phyloP scores from a whole-genome alignment of 2,113 vertebrate genomes.

The Bubo blakistoni region DNA sequence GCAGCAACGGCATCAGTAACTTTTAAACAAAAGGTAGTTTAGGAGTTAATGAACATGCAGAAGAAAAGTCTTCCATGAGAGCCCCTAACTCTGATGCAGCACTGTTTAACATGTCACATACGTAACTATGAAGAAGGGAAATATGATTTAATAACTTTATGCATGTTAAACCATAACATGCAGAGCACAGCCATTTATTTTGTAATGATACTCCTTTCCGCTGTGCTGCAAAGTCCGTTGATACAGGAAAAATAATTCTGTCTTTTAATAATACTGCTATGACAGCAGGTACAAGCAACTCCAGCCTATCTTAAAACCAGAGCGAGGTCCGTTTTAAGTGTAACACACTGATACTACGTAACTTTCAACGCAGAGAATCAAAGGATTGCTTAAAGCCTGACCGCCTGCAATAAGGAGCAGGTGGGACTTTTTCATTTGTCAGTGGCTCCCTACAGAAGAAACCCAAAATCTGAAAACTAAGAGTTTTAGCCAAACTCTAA shows the following conservation, averaged over 20 bases:
- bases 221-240: background rate
- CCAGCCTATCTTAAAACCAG: background rate
- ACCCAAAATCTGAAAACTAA: background rate
- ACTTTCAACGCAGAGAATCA: background rate
- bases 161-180: background rate
- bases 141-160: background rate
- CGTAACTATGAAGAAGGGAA: accelerated
- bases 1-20: background rate
- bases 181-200: background rate
- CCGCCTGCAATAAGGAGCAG: background rate
- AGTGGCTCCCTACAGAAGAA: background rate
- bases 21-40: background rate
- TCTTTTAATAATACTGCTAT: background rate
- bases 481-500: background rate
- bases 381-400: background rate
- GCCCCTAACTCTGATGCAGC: background rate
- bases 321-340: background rate
- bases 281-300: background rate
- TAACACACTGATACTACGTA: background rate
- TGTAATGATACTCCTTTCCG: background rate
- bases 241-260: background rate
- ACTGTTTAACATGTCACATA: background rate
- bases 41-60: background rate
- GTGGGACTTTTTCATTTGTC: background rate
- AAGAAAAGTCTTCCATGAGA: background rate